Evolutionary conservation across 2,797 vertebrate genomes (phyloP).

Genomic region (Cryptoblepharus egeriae): DNA sequence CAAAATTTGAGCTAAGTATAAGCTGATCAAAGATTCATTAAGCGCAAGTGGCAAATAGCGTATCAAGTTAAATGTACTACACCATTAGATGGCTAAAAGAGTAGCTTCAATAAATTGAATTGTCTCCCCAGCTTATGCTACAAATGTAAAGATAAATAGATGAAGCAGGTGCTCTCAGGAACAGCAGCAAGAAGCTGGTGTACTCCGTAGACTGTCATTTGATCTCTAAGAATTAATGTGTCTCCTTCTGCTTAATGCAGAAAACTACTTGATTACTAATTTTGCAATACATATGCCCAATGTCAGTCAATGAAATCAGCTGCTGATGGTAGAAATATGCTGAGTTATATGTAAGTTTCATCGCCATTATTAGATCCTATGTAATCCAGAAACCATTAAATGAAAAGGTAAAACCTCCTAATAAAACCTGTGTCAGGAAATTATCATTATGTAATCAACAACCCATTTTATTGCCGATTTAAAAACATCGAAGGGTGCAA

Average conservation of each 20-base stretch:
- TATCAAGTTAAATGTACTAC: conserved; percentile 55
- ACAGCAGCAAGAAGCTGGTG: conserved; percentile 9
- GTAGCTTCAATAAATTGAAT: conserved; percentile 63
- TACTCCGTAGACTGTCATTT: conserved; percentile 36
- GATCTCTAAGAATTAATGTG: conserved; percentile 37
- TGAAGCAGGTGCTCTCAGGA: conserved; percentile 40
- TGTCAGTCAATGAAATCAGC: background rate
- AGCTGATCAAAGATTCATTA: conserved; percentile 70
- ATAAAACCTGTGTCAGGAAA: background rate
- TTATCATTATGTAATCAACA: background rate
- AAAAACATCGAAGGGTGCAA: too few species aligned
- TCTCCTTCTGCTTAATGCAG: background rate
- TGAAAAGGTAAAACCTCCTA: too few species aligned
- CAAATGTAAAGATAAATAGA: conserved; percentile 53
- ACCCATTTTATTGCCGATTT: background rate
- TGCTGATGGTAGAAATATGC: background rate
- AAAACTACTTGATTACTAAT: background rate
- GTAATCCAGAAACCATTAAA: background rate
- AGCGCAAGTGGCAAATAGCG: conserved; percentile 50
- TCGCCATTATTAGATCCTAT: background rate
- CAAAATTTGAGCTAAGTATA: conserved; percentile 53
- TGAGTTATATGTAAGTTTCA: background rate
- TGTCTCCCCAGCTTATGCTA: conserved; percentile 48
- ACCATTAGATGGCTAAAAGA: conserved; percentile 54
- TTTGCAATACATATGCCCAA: too few species aligned